Conservation (phyloP, 2,113 vertebrate species). For the Potamarius usumacintae region DNA sequence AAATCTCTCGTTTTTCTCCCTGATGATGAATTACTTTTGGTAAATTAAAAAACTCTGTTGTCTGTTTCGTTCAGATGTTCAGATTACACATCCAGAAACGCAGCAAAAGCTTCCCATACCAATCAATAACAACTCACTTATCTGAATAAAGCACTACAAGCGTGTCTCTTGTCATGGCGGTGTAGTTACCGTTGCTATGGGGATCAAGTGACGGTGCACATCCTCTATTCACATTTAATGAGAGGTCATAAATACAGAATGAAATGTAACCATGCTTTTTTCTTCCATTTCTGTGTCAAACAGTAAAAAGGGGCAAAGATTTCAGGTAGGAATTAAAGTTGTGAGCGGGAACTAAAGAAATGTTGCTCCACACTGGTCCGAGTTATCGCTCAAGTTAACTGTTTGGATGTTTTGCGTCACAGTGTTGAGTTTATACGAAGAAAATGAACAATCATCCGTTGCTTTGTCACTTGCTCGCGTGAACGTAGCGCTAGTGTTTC, state of each 20-base stretch:
- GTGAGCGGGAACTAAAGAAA: neutral
- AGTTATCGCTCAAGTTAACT: neutral
- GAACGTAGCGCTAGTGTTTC: neutral
- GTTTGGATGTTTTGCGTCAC: neutral
- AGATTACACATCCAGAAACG: too few species aligned
- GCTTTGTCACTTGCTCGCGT: neutral
- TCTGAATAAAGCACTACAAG: too few species aligned
- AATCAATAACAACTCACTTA: too few species aligned
- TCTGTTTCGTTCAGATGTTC: too few species aligned
- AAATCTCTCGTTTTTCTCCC: too few species aligned
- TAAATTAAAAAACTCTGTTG: too few species aligned
- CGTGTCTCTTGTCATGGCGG: too few species aligned
- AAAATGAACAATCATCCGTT: neutral
- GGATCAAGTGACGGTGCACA: too few species aligned
- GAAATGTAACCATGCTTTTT: neutral
- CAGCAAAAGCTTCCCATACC: too few species aligned
- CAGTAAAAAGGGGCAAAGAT: too few species aligned
- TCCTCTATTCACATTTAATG: neutral
- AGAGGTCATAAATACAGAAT: neutral
- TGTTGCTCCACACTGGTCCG: neutral
- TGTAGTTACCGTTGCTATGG: too few species aligned
- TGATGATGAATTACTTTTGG: too few species aligned
- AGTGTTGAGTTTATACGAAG: neutral
- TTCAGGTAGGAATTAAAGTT: neutral
- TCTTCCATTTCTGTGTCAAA: neutral